Conservation (phyloP, 64 coral and sea anemone genomes). For the Porites australiensis region DNA sequence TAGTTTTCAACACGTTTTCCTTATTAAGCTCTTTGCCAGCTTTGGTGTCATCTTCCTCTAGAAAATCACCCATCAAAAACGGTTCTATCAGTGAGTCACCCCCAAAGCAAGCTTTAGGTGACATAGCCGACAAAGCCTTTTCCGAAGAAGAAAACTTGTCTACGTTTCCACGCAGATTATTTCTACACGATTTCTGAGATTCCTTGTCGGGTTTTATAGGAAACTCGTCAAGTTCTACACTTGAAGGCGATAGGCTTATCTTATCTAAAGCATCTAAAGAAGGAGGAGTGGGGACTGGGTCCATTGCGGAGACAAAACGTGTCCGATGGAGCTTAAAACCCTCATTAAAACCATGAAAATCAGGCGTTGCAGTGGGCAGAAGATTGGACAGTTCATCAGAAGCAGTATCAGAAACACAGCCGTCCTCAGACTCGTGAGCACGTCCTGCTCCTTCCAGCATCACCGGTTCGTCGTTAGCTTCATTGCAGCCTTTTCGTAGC, state of each 20-base stretch:
- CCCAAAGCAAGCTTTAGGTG: not conserved
- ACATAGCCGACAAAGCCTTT: not conserved
- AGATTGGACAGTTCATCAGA: conserved; percentile 32
- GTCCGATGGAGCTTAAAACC: not conserved
- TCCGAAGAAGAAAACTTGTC: not conserved
- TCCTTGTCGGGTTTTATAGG: conserved; percentile 6
- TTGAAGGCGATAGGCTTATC: conserved; percentile 33
- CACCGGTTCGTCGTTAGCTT: not conserved
- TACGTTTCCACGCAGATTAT: not conserved
- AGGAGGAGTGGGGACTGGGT: conserved; percentile 71
- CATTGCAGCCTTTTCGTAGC: not conserved
- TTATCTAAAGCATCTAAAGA: conserved; percentile 74
- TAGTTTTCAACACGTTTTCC: not conserved
- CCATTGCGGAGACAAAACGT: not conserved
- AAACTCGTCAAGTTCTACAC: conserved; percentile 15
- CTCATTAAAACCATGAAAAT: not conserved
- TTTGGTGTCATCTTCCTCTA: conserved; percentile 17
- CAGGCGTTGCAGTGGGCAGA: conserved; percentile 47
- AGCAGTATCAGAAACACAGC: not conserved
- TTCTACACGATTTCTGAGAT: not conserved
- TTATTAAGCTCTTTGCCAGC: not conserved
- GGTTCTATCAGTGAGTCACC: not conserved
- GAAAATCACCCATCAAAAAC: conserved; percentile 44
- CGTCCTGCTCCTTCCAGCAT: not conserved
- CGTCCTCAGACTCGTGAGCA: not conserved